Base-by-base conservation (phyloP, 2,888 invertebrate species). In the Trachelus troglodyta region DNA sequence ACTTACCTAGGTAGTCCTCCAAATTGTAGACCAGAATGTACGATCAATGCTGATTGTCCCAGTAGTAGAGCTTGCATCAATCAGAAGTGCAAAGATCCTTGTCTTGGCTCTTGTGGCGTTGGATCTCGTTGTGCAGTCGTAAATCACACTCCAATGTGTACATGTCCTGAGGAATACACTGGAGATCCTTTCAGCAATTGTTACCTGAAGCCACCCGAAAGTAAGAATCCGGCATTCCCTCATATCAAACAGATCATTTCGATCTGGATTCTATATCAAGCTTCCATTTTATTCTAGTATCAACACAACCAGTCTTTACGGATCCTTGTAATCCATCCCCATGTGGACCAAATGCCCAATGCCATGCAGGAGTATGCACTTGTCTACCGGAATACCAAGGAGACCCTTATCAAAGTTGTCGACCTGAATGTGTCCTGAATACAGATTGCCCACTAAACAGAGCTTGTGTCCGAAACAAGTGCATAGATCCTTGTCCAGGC, bases 21-120 rank as follows among this genome's bases (percentile, higher is more conserved):
- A 31, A 93, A 93, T 79, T 94, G 94, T 83, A 88, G 93, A 82
- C 93, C 94, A 30, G 94, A 94, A 88, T 93, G 93, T 87, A 90
- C 90, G 2, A 91, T 95, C 31, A 95, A 95, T 85, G 93, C 95
- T 2, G 96, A 97, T 86, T 97, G 97, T 88, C 92, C 94, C 68
- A 95, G 94, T 84, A 94, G 94, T 86, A 93, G 94, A 87, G 95
- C 96, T 31, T 97, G 97, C 88, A 95, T 96, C 74, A 94, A 94
- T 84, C 94, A 94, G 90, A 96, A 95, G 91, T 97, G 97, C 90
- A 93, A 93, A 83, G 95, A 97, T 90, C 97, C 97, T 23, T 97
- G 97, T 87, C 93, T 94, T 6, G 96, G 96, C 71, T 94, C 96
- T 34, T 96, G 97, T 87, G 97, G 97, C 30, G 87, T 94, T 74